Percentiles rank a stretch among this genome's conserved stretches.
Evolutionary conservation across 2,888 invertebrate genomes (phyloP).

Genomic region (Yponomeuta sedellus): DNA sequence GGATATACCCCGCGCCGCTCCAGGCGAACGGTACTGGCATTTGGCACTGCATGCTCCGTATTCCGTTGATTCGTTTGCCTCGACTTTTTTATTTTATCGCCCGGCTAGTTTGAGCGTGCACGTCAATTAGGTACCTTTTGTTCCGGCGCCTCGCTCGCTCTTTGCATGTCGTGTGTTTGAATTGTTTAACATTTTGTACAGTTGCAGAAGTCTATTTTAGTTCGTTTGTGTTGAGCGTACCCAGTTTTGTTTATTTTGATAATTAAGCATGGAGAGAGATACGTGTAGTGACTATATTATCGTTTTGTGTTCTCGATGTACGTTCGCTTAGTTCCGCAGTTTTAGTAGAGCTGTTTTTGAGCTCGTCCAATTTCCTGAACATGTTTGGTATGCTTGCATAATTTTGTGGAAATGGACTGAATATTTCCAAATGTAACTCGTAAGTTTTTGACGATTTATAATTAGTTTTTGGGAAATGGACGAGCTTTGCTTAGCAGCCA

Average conservation of each 20-base stretch:
- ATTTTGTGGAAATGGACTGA: neutral
- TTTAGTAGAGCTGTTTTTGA: neutral
- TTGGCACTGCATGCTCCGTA: conserved; percentile 29
- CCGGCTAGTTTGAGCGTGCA: conserved; percentile 52
- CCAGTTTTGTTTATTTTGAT: conserved; percentile 33
- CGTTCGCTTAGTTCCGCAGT: neutral
- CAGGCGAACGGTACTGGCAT: conserved; percentile 61
- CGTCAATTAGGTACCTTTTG: conserved; percentile 50
- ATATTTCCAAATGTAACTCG: neutral
- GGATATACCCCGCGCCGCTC: conserved; percentile 83
- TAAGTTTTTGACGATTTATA: neutral
- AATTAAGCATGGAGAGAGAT: conserved; percentile 20
- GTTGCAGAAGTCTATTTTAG: conserved; percentile 39
- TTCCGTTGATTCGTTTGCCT: conserved; percentile 46
- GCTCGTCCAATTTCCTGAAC: neutral
- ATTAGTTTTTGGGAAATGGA: neutral
- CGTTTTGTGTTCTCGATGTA: conserved; percentile 12
- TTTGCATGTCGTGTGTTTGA: conserved; percentile 63
- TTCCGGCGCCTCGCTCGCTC: conserved; percentile 44
- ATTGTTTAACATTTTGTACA: conserved; percentile 46
- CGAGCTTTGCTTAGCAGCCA: neutral
- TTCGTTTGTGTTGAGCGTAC: conserved; percentile 29
- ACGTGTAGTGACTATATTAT: conserved; percentile 16
- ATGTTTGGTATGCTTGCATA: neutral
- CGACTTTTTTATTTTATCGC: conserved; percentile 43